phyloP scores from a whole-genome alignment of 2,888 invertebrate species.

The Trichopria drosophilae region DNA sequence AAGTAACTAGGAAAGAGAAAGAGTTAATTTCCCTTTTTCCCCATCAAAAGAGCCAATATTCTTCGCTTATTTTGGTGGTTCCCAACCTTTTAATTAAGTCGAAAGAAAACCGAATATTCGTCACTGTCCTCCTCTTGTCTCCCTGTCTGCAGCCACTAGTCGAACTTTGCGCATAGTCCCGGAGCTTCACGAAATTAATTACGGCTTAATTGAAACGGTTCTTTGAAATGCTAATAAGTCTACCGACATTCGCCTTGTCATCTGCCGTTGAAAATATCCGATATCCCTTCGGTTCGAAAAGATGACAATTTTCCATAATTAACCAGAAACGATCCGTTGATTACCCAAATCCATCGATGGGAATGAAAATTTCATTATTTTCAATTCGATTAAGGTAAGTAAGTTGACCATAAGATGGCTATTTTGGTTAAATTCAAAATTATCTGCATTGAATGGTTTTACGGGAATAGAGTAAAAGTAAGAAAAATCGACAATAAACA shows the following conservation, averaged over 20 bases:
- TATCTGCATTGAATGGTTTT: too few relatives aligned
- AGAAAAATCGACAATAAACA: neutral
- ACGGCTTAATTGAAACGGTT: slow-evolving; percentile 57
- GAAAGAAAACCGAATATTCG: slow-evolving; percentile 55
- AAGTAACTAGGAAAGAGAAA: too few relatives aligned
- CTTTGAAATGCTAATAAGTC: slow-evolving; percentile 58
- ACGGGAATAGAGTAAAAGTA: too few relatives aligned
- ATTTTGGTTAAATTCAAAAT: too few relatives aligned
- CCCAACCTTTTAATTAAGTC: slow-evolving; percentile 55
- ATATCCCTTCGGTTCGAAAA: too few relatives aligned
- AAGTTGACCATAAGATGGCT: too few relatives aligned
- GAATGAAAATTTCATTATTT: too few relatives aligned
- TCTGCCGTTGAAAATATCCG: too few relatives aligned
- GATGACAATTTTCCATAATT: too few relatives aligned
- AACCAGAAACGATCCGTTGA: too few relatives aligned
- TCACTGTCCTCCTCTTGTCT: slow-evolving; percentile 24
- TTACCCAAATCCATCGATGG: too few relatives aligned
- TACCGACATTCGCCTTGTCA: slow-evolving; percentile 50
- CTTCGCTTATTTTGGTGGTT: slow-evolving; percentile 40
- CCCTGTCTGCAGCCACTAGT: slow-evolving; percentile 7
- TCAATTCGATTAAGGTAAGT: too few relatives aligned
- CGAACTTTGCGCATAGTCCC: slow-evolving; percentile 34
- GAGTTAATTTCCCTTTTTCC: slow-evolving; percentile 21
- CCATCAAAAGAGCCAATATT: slow-evolving; percentile 41
- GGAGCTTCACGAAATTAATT: slow-evolving; percentile 56